Conservation (phyloP, 35 echinoderm and acorn worm genomes). For the Heliocidaris tuberculata region DNA sequence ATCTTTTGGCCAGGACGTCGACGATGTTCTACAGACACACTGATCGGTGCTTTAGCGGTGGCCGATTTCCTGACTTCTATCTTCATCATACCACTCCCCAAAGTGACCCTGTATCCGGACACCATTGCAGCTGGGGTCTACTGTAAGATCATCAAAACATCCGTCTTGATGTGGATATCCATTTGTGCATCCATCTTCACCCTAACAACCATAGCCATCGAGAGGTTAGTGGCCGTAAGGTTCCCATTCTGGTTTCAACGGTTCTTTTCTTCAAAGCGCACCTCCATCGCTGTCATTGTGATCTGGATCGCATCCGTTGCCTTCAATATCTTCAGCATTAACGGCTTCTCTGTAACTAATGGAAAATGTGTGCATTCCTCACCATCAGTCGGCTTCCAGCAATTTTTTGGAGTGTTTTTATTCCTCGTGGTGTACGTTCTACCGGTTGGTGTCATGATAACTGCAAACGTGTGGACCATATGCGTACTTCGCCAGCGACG, state of each 20-base stretch:
- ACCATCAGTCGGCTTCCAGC: conserved; percentile 1
- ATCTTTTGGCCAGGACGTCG: conserved; percentile 45
- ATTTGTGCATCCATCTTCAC: conserved; percentile 57
- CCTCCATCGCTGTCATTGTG: too few relatives aligned
- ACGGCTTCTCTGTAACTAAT: too few relatives aligned
- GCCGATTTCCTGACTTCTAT: conserved; percentile 69
- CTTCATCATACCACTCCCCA: conserved; percentile 54
- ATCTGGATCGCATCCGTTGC: too few relatives aligned
- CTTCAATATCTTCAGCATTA: too few relatives aligned
- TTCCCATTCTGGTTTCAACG: conserved; percentile 49
- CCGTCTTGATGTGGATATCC: conserved; percentile 53
- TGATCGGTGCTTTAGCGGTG: conserved; percentile 60
- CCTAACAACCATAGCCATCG: conserved; percentile 56
- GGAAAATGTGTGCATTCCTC: not conserved
- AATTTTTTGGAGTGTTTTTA: conserved; percentile 42
- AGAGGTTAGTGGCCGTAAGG: conserved; percentile 55
- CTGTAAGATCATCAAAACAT: conserved; percentile 49
- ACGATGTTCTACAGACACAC: conserved; percentile 45
- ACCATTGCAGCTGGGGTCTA: conserved; percentile 33
- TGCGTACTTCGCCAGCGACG: conserved; percentile 38
- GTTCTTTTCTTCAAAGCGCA: too few relatives aligned
- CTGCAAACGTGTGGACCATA: conserved; percentile 40
- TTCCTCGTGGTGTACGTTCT: conserved; percentile 59
- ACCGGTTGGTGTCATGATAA: conserved; percentile 65
- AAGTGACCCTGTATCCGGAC: not conserved